Percentiles rank a stretch among this genome's conserved stretches.
phyloP scores from a whole-genome alignment of 1,140 invertebrate species.

The Kradibia gibbosae region DNA sequence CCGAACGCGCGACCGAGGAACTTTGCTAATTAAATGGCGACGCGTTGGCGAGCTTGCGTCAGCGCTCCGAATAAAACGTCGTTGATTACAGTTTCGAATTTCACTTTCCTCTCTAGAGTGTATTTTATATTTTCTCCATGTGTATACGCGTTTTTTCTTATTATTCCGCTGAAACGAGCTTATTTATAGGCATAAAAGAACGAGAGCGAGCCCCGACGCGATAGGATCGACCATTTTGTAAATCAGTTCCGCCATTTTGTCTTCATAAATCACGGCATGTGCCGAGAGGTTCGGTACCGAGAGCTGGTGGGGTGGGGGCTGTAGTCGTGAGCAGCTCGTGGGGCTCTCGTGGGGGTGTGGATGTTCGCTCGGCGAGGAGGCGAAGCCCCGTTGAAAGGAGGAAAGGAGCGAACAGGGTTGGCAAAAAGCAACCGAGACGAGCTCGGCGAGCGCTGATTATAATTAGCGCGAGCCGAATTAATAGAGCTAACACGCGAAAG shows the following conservation, averaged over 20 bases:
- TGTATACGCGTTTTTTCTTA: slow-evolving; percentile 16
- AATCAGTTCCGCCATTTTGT: slow-evolving; percentile 71
- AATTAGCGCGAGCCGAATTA: slow-evolving; percentile 69
- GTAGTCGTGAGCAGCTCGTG: neutral
- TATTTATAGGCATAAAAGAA: slow-evolving; percentile 62
- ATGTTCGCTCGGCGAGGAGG: too few relatives aligned
- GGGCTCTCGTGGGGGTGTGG: slow-evolving; percentile 32
- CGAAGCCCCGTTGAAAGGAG: too few relatives aligned
- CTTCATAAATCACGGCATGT: slow-evolving; percentile 66
- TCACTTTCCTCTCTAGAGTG: slow-evolving; percentile 36
- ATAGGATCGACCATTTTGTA: slow-evolving; percentile 70
- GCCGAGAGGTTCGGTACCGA: neutral
- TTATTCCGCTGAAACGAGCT: slow-evolving; percentile 50
- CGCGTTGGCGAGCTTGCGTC: slow-evolving; percentile 37
- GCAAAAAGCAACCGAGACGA: slow-evolving; percentile 5
- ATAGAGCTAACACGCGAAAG: slow-evolving; percentile 67
- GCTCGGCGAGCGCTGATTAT: slow-evolving; percentile 62
- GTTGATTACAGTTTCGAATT: slow-evolving; percentile 49
- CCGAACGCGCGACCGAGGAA: slow-evolving; percentile 32
- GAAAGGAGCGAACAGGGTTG: slow-evolving; percentile 18
- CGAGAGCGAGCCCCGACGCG: slow-evolving; percentile 49
- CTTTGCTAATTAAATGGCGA: slow-evolving; percentile 49
- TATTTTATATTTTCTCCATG: slow-evolving; percentile 17
- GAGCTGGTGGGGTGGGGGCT: neutral
- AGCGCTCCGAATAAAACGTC: slow-evolving; percentile 40